These are phyloP conservation scores for Pammene aurita DNA, from an alignment of 2,888 invertebrate species.

Conservation along the genomic window DNA sequence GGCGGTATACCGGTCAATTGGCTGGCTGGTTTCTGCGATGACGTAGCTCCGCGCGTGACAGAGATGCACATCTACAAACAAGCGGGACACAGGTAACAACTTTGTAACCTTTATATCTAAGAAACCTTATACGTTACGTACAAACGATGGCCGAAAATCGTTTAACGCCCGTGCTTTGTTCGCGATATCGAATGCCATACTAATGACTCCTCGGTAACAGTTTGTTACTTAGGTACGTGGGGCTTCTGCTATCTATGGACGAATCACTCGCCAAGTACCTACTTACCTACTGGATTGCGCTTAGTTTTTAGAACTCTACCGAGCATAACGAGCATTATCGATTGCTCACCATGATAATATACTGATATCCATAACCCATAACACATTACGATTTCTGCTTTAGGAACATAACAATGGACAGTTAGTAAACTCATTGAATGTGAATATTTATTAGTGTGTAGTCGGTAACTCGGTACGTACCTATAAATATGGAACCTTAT, in stretches of 20 bases:
- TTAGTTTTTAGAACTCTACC: constrained; percentile 17
- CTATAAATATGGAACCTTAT: neutral
- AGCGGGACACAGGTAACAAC: constrained; percentile 56
- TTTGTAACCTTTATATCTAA: constrained; percentile 73
- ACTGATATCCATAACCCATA: constrained; percentile 6
- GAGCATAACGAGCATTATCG: neutral
- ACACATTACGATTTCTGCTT: constrained; percentile 19
- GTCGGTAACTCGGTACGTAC: neutral
- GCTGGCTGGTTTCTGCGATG: constrained; percentile 82
- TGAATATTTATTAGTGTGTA: constrained; percentile 3
- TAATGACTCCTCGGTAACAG: constrained; percentile 26
- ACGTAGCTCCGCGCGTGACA: constrained; percentile 69
- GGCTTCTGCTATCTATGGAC: constrained; percentile 35
- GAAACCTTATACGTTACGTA: constrained; percentile 77
- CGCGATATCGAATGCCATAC: constrained; percentile 50
- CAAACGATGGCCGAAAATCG: constrained; percentile 78
- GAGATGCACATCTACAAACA: constrained; percentile 53
- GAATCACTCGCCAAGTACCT: neutral
- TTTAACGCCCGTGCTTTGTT: constrained; percentile 76
- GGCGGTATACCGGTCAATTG: constrained; percentile 83
- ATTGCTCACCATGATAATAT: constrained; percentile 10
- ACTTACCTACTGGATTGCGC: neutral
- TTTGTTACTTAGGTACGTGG: constrained; percentile 17
- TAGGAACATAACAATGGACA: constrained; percentile 14
- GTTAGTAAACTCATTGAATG: constrained; percentile 3